Evolutionary conservation across 2,888 invertebrate species (phyloP), one percentile per base, ranked within the genome.

Genomic region (Agrypnus murinus): DNA sequence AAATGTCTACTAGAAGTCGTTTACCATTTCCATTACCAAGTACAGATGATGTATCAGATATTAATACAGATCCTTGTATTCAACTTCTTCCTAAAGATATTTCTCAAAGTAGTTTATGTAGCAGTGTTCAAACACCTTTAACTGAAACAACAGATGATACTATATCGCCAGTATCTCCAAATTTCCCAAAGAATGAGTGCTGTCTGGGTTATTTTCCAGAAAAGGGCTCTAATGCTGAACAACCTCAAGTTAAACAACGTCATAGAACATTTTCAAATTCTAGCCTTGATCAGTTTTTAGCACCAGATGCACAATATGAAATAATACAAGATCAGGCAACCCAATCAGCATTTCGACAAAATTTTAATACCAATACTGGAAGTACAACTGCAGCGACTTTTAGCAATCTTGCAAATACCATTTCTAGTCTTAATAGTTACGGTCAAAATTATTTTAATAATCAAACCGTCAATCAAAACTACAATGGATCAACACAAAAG

Each of bases 261-360:
- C 65, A 73, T 31, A 69, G 76, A 48, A 72, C 74, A 50, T 78
- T 80, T 77, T 77, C 75, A 57, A 74, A 78, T 46, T 69, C 74
- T 19, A 75, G 72, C 57, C 60, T 77, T n/a, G 79, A 82, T 46
- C 83, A 84, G 65, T 89, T 89, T 75, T 80, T 90, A 40, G 89
- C 90, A 0, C 89, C 90, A 0, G 90, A 91, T 75, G 89, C 91
- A 0, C 90, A 91, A 76, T 91, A 91, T 78, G 91, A 91, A 78
- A 86, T 88, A 1, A 88, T 89, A 43, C 88, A 88, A 62, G 88
- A 88, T 65, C 83, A 75, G 84, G 86, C 77, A 82, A 84, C 82
- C 66, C 75, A 25, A 84, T 84, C 58, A 25, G 74, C 75, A 65
- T 81, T 80, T 53, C 75, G 80, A 46, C 80, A 78, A 64, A 78